Evolutionary conservation across 1,140 invertebrate genomes (phyloP).

Genomic region (Melanaphis sacchari): DNA sequence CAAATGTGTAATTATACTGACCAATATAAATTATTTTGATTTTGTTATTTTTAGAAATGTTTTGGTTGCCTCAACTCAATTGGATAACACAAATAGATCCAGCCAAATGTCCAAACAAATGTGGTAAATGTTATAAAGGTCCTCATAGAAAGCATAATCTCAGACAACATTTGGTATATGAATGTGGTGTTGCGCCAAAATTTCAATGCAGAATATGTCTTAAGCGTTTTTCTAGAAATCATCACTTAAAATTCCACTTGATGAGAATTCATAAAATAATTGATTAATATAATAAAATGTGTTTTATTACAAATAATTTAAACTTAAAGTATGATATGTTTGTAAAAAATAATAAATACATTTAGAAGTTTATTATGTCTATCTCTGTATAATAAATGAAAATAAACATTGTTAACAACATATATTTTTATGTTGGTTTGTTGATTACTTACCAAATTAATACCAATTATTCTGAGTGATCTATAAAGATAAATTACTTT

Average conservation of each 20-base stretch:
- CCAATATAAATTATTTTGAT: background rate
- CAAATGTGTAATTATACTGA: background rate
- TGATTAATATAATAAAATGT: background rate
- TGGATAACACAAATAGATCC: background rate
- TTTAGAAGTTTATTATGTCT: background rate
- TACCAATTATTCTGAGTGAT: background rate
- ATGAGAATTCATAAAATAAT: background rate
- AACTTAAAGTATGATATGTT: background rate
- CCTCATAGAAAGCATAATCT: background rate
- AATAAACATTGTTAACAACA: background rate
- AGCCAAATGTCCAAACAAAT: background rate
- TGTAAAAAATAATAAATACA: background rate
- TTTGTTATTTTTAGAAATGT: slow-evolving; percentile 5
- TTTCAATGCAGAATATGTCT: background rate
- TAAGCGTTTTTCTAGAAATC: background rate
- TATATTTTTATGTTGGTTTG: background rate
- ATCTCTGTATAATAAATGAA: background rate
- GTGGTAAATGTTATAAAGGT: background rate
- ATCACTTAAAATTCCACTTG: background rate
- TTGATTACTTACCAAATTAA: background rate
- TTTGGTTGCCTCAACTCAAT: slow-evolving; percentile 17
- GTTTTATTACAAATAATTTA: background rate
- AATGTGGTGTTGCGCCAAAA: background rate
- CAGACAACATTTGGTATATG: background rate
- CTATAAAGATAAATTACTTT: background rate